Conservation (phyloP, 1,140 invertebrate genomes). For the Pseudomyrmex pallidus region DNA sequence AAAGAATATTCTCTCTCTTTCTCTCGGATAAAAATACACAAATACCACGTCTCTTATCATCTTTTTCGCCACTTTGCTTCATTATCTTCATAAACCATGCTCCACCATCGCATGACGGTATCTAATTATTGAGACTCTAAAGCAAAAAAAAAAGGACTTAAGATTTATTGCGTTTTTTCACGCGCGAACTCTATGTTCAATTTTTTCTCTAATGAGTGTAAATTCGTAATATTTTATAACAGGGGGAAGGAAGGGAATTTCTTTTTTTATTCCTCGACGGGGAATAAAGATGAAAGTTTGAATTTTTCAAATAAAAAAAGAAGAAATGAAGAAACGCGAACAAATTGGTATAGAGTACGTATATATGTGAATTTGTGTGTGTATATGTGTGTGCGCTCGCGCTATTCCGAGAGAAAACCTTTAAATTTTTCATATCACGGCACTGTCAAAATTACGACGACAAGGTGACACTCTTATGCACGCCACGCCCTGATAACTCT, state of each 20-base stretch:
- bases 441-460: conserved; percentile 20
- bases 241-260: neutral
- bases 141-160: neutral
- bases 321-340: conserved; percentile 1
- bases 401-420: conserved; percentile 22
- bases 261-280: neutral
- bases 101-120: neutral
- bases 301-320: conserved; percentile 36
- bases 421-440: conserved; percentile 69
- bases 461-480: neutral
- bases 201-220: neutral
- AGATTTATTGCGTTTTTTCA: neutral
- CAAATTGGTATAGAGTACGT: neutral
- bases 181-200: neutral
- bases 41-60: neutral
- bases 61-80: neutral
- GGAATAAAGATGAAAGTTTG: conserved; percentile 29
- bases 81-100: neutral
- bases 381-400: no score
- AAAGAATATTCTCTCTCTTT: neutral
- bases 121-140: conserved; percentile 37
- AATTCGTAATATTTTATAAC: conserved; percentile 20
- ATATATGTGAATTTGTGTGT: no score
- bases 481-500: neutral
- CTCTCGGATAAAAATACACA: neutral